Base-by-base conservation (phyloP, 2,888 invertebrate species). In the Noctua pronuba region DNA sequence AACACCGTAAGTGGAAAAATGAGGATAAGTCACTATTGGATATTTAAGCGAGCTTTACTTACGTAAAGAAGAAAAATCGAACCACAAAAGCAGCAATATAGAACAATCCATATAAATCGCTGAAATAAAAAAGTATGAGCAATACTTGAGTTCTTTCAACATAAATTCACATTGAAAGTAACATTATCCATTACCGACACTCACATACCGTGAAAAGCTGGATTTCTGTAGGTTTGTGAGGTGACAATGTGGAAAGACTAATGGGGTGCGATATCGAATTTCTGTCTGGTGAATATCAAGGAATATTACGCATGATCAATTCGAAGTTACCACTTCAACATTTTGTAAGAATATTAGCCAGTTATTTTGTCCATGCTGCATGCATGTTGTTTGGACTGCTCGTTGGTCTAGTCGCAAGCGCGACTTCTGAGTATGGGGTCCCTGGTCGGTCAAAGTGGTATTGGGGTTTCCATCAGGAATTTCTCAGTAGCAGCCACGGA, bases 161-260 rank as follows among this genome's bases (percentile, higher is more conserved):
- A 80, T 82, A 89, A 88, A 89, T 88, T 87, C 88, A 75, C 77
- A 79, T 84, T 71, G 78, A 83, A 81, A 79, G 87, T 87, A 85
- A 88, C 86, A 84, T 88, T 90, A 90, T 89, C 89, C 88, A 89
- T 90, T 90, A 89, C 86, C 75, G 75, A 84, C 81, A 88, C 71
- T 85, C 80, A 79, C 84, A 86, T 67, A 79, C 80, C 88, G 89
- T 88, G 86, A 88, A 90, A 88, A 86, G 81, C 88, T 80, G 88
- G 82, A 73, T 87, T 87, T 88, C 83, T 84, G 85, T 86, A 82
- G 83, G 85, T 82, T 83, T 81, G 83, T 73, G 67, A 77, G 77
- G 83, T 86, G 88, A 89, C 91, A 89, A 82, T 85, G 82, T 85
- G 77, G 81, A 69, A 88, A 88, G 91, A 90, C 88, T 92, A 91